A percentile compares a stretch with the other conserved stretches of the same genome.
phyloP scores from a whole-genome alignment of 1,140 invertebrate species.

The Microplitis mediator region DNA sequence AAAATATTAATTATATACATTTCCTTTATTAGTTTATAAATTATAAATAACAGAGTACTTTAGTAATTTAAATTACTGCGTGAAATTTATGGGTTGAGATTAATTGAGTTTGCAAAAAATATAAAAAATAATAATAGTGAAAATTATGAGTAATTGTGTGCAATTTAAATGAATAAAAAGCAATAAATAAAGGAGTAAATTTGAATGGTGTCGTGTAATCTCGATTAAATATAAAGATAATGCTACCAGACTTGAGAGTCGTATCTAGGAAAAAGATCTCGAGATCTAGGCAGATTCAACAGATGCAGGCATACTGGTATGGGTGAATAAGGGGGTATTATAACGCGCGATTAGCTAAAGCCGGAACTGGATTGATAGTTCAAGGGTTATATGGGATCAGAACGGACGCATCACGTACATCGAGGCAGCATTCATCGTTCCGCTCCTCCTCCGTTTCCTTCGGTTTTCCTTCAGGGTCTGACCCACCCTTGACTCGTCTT shows the following conservation, averaged over 20 bases:
- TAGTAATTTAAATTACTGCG: too few relatives aligned
- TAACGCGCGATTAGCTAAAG: conserved; percentile 39
- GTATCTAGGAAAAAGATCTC: background rate
- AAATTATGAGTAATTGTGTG: too few relatives aligned
- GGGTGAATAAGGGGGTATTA: conserved; percentile 33
- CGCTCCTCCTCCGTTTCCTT: conserved; percentile 22
- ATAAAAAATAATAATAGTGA: too few relatives aligned
- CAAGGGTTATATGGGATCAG: conserved; percentile 37
- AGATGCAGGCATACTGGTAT: background rate
- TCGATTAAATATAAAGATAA: conserved; percentile 1
- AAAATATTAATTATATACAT: too few relatives aligned
- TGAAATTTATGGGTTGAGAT: too few relatives aligned
- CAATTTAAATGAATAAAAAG: background rate
- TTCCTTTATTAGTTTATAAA: too few relatives aligned
- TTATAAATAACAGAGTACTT: too few relatives aligned
- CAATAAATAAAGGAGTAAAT: background rate
- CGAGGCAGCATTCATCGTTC: conserved; percentile 12
- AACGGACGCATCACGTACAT: conserved; percentile 24
- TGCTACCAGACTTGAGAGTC: background rate
- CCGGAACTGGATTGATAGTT: conserved; percentile 35
- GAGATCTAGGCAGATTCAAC: background rate
- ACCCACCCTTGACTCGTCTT: too few relatives aligned
- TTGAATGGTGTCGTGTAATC: background rate
- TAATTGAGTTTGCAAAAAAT: too few relatives aligned
- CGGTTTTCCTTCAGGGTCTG: background rate